Evolutionary conservation across 2,113 vertebrate species (phyloP).

Genomic region (Elephas maximus): DNA sequence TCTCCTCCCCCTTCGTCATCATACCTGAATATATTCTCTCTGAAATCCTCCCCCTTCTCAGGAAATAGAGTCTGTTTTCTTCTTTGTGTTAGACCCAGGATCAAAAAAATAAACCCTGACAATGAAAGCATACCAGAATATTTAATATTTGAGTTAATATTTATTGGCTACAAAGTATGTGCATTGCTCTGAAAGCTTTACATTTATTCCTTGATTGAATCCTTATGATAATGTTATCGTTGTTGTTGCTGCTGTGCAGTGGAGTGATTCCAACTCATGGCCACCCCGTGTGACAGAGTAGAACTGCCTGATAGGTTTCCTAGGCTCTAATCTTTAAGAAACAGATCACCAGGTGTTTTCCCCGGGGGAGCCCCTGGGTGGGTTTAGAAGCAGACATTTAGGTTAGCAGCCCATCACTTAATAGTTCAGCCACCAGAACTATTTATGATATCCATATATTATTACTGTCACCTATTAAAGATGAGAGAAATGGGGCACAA

Average conservation of each 20-base stretch:
- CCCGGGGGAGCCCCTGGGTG: too few relatives aligned
- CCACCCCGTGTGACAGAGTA: too few relatives aligned
- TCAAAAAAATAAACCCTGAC: slow-evolving; percentile 91
- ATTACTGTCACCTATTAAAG: background rate
- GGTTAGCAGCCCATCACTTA: too few relatives aligned
- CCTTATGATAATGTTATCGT: background rate
- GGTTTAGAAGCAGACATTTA: too few relatives aligned
- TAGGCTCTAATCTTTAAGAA: too few relatives aligned
- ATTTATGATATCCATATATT: background rate
- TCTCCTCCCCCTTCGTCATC: slow-evolving; percentile 88
- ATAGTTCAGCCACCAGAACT: too few relatives aligned
- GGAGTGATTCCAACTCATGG: too few relatives aligned
- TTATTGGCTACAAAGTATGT: background rate
- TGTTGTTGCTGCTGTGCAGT: too few relatives aligned
- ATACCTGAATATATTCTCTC: slow-evolving; percentile 94
- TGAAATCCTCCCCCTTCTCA: slow-evolving; percentile 87
- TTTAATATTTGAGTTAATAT: background rate
- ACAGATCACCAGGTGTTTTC: too few relatives aligned
- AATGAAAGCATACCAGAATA: background rate
- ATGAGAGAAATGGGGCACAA: background rate
- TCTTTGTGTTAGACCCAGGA: slow-evolving; percentile 89
- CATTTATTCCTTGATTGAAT: background rate
- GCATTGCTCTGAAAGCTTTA: background rate
- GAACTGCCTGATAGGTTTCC: too few relatives aligned
- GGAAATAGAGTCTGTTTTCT: slow-evolving; percentile 86